Evolutionary conservation across 1,140 invertebrate genomes (phyloP).

Genomic region (Musca vetustissima): DNA sequence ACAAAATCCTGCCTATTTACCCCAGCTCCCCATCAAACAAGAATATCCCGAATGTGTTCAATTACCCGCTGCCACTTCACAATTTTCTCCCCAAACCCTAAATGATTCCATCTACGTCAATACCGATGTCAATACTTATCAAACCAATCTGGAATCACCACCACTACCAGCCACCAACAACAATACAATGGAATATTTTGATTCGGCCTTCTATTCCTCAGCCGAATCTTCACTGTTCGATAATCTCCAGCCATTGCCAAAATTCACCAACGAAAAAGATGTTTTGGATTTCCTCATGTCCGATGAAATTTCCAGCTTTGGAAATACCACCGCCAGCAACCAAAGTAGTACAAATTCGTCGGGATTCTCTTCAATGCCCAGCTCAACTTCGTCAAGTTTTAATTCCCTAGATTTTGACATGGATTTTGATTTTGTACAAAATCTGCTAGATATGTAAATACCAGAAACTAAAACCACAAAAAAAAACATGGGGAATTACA

Average conservation of each 20-base stretch:
- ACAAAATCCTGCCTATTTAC: background rate
- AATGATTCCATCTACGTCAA: conserved; percentile 1
- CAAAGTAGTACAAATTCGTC: background rate
- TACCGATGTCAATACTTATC: background rate
- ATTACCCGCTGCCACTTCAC: too few relatives aligned
- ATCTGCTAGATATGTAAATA: conserved; percentile 13
- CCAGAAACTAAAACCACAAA: too few relatives aligned
- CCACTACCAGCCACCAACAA: too few relatives aligned
- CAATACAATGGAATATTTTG: background rate
- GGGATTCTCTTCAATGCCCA: background rate
- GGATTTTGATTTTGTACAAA: conserved; percentile 17
- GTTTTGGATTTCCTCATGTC: conserved; percentile 5
- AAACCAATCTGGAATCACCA: background rate
- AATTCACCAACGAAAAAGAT: background rate
- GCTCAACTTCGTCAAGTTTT: background rate
- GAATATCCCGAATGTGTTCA: too few relatives aligned
- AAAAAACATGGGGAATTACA: too few relatives aligned
- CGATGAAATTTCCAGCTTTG: background rate
- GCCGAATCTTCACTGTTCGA: background rate
- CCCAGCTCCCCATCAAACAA: background rate
- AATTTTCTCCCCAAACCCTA: background rate
- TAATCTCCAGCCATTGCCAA: background rate
- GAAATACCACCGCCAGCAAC: background rate
- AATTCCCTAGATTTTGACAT: conserved; percentile 3
- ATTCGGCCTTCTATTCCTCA: background rate